Evolutionary conservation across 2,113 vertebrate genomes (phyloP), one percentile per base, ranked within the genome.

Genomic region (Callorhinus ursinus): DNA sequence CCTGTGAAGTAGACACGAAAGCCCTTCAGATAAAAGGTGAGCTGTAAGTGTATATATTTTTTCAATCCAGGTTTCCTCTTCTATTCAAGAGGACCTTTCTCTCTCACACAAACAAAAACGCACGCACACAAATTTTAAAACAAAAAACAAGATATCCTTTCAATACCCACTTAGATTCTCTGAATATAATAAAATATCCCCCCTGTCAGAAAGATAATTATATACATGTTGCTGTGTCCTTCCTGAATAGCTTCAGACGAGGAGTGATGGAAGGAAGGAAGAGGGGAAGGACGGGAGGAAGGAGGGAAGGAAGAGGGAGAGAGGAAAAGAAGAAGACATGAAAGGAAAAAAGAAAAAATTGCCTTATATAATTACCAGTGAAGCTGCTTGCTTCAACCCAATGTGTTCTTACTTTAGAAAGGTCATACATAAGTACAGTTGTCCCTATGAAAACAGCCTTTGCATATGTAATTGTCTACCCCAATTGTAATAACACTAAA

Each of bases 181-280:
- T 87, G 22, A 95, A 76, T 51, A 51, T 42, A 39, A 67, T 90
- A 74, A 93, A 93, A 96, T 11, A 88, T 42, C 46, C 33, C 28
- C 46, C 71, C 21, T 69, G 28, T 53, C n/a, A 76, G 49, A 92
- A 95, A 69, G 26, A 53, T 16, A 49, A 69, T 63, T 65, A 53
- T 33, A 21, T 55, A 42, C 46, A 36, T 77, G 18, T 79, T 72
- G 24, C 4, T 46, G 12, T 65, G 24, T 69, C 22, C 15, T 83
- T 91, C 31, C 81, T 76, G 9, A 61, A 72, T 42, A 69, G 83
- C 46, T 61, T 93, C 49, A 76, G 76, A 80, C 7, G 21, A 72
- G 31, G 2, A 7, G n/a, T 33, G 7, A 7, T 39, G 7, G 12
- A 6, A 59, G 49, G 7, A 2, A 46, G 22, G 24, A 13, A 65